A percentile compares a stretch with the other conserved stretches of the same genome.
Evolutionary conservation across 2,797 vertebrate species (phyloP).

Genomic region (Smutsia temminckii): DNA sequence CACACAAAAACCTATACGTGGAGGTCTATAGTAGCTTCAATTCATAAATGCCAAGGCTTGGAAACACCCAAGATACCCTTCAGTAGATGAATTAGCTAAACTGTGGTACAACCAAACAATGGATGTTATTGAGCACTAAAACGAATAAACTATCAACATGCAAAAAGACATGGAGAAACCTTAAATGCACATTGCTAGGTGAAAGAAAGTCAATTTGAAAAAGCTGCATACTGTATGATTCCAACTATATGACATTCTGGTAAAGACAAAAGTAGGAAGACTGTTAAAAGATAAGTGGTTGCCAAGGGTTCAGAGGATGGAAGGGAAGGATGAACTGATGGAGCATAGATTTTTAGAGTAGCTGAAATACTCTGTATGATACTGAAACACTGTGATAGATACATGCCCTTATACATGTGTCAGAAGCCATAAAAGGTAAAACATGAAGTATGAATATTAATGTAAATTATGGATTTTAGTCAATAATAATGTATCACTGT

Average conservation of each 20-base stretch:
- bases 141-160: background rate
- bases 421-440: background rate
- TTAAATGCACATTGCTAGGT: background rate
- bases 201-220: background rate
- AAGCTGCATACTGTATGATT: background rate
- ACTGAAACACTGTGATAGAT: background rate
- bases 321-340: background rate
- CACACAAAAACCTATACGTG: background rate
- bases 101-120: background rate
- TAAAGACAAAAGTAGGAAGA: background rate
- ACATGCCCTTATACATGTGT: background rate
- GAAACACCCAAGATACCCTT: background rate
- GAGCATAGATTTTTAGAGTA: background rate
- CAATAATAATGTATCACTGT: background rate
- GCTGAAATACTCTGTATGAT: background rate
- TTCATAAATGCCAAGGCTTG: background rate
- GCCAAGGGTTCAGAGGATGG: background rate
- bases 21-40: background rate
- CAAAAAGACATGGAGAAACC: background rate
- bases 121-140: background rate
- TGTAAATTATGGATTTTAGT: background rate
- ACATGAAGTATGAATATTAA: background rate
- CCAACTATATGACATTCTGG: background rate
- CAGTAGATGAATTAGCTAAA: background rate
- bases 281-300: background rate